Evolutionary conservation across 92 coral and sea anemone species (phyloP).

Genomic region (Porites cylindrica): DNA sequence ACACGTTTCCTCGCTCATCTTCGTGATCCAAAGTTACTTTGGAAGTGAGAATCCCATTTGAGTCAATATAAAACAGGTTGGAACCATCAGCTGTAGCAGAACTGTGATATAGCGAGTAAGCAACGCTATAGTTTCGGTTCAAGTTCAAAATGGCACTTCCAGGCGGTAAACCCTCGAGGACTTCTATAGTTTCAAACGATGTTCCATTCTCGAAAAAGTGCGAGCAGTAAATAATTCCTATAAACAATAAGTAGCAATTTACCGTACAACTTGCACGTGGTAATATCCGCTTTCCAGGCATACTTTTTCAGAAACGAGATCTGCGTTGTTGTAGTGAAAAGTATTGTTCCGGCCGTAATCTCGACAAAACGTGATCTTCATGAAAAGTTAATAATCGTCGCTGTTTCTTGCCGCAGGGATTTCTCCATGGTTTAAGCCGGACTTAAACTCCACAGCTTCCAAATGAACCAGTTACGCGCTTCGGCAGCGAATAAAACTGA

Average conservation of each 20-base stretch:
- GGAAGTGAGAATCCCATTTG: constrained; percentile 82
- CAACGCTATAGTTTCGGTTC: constrained; percentile 57
- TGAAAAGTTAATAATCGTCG: constrained; percentile 40
- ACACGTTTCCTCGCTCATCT: constrained; percentile 83
- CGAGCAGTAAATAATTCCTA: constrained; percentile 15
- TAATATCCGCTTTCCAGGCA: constrained; percentile 13
- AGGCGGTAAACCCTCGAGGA: constrained; percentile 85
- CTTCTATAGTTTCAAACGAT: constrained; percentile 46
- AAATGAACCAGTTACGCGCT: constrained; percentile 12
- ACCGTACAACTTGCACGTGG: constrained; percentile 28
- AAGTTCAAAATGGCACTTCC: constrained; percentile 73
- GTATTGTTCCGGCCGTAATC: constrained; percentile 34
- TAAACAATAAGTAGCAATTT: constrained; percentile 13
- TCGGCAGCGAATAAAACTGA: constrained; percentile 31
- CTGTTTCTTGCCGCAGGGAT: constrained; percentile 27
- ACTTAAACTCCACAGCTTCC: constrained; percentile 23
- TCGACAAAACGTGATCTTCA: constrained; percentile 43
- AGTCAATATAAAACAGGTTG: constrained; percentile 82
- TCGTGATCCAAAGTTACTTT: constrained; percentile 91
- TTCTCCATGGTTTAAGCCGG: not conserved
- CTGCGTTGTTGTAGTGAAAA: constrained; percentile 19
- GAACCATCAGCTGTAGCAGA: constrained; percentile 65
- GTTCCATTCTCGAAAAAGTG: constrained; percentile 19
- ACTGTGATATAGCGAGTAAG: constrained; percentile 74
- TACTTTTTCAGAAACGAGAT: not conserved